A percentile compares a stretch with the other conserved stretches of the same genome.
phyloP scores from a whole-genome alignment of 2,888 invertebrate genomes.

The Agrilus mali region DNA sequence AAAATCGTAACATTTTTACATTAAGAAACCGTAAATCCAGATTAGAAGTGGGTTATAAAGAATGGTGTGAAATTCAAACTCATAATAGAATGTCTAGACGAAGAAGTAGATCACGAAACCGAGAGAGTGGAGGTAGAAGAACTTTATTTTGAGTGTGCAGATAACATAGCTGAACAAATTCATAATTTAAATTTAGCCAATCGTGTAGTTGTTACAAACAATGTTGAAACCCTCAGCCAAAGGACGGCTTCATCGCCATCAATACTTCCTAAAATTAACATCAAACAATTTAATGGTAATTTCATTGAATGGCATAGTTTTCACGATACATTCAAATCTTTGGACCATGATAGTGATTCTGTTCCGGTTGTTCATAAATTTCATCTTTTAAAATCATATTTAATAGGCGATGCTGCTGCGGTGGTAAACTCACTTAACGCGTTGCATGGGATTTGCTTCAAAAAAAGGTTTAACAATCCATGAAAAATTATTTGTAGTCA shows the following conservation, averaged over 20 bases:
- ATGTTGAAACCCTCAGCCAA: background rate
- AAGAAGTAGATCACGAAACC: background rate
- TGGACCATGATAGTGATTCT: slow-evolving; percentile 2
- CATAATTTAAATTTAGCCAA: background rate
- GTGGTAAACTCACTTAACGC: background rate
- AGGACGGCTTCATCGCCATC: background rate
- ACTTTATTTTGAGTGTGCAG: background rate
- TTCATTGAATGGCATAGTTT: background rate
- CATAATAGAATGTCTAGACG: slow-evolving; percentile 1
- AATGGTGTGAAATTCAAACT: slow-evolving; percentile 1
- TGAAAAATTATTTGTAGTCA: slow-evolving; percentile 6
- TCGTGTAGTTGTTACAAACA: background rate
- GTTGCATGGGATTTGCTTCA: slow-evolving; percentile 4
- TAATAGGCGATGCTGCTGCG: background rate
- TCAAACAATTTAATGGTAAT: background rate
- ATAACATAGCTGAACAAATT: background rate
- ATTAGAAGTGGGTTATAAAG: background rate
- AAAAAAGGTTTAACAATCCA: slow-evolving; percentile 7
- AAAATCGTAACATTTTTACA: no score
- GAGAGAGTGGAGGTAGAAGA: slow-evolving; percentile 1
- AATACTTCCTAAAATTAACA: slow-evolving; percentile 2
- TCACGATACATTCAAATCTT: slow-evolving; percentile 1
- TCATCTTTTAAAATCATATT: background rate
- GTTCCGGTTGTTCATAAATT: slow-evolving; percentile 3
- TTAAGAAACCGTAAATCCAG: no score